Evolutionary conservation across 2,888 invertebrate species (phyloP).

Genomic region (Ochlodes sylvanus): DNA sequence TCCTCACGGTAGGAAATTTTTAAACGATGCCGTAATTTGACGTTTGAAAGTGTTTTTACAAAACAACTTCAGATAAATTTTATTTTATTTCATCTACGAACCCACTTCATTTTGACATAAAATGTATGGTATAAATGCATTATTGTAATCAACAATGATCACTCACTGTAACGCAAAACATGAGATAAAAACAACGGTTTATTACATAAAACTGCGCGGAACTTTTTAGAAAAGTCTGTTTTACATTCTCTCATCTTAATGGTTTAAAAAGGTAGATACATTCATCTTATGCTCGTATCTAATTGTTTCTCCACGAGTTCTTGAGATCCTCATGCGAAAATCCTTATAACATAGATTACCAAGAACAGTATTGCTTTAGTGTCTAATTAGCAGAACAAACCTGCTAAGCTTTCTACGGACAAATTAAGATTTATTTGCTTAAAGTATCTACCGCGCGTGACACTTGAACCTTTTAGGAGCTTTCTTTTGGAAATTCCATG

Average conservation of each 20-base stretch:
- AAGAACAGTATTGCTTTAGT: slow-evolving; percentile 14
- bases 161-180: too few species aligned
- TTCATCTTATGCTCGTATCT: slow-evolving; percentile 10
- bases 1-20: too few species aligned
- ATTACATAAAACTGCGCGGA: too few species aligned
- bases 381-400: not conserved
- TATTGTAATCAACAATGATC: too few species aligned
- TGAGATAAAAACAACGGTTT: too few species aligned
- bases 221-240: not conserved
- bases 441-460: not conserved
- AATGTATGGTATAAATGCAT: too few species aligned
- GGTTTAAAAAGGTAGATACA: slow-evolving; percentile 6
- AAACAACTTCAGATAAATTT: too few species aligned
- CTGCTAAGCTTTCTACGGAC: not conserved
- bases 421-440: slow-evolving; percentile 1
- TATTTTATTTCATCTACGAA: too few species aligned
- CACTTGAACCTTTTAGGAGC: not conserved
- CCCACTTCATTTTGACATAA: too few species aligned
- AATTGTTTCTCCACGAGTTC: slow-evolving; percentile 16
- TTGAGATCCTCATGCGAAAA: slow-evolving; percentile 7
- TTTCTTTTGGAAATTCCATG: not conserved
- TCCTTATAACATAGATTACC: slow-evolving; percentile 9
- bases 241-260: slow-evolving; percentile 18
- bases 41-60: too few species aligned
- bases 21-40: too few species aligned